Conservation (phyloP, 1,140 invertebrate genomes). For the Paraescarpia echinospica region DNA sequence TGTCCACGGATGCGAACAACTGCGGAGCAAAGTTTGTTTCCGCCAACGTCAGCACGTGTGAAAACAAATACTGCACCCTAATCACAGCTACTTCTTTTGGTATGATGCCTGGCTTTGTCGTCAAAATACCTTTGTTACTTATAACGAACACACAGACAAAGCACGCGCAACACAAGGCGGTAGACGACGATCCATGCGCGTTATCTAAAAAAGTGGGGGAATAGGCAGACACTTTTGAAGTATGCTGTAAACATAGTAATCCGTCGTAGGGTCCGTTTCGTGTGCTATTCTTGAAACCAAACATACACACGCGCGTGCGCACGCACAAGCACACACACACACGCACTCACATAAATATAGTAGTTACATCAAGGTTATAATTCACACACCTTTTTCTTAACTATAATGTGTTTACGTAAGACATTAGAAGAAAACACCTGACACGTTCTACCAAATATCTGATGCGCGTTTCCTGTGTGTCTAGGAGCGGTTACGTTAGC, state of each 20-base stretch:
- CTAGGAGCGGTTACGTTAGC: background rate
- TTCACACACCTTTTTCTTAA: too few species aligned
- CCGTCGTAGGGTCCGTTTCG: too few species aligned
- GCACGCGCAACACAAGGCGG: background rate
- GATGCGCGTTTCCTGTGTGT: background rate
- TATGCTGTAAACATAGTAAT: too few species aligned
- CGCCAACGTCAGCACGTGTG: background rate
- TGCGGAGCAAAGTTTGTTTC: background rate
- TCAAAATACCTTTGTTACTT: background rate
- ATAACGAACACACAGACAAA: background rate
- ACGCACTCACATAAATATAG: background rate
- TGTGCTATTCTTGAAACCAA: too few species aligned
- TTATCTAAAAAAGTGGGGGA: too few species aligned
- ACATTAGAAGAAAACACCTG: too few species aligned
- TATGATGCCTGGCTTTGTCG: background rate
- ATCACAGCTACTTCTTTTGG: background rate
- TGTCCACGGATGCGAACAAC: background rate
- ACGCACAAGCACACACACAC: background rate
- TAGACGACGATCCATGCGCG: too few species aligned
- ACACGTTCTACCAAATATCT: too few species aligned
- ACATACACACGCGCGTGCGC: background rate
- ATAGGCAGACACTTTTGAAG: too few species aligned
- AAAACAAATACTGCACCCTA: background rate
- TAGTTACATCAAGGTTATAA: too few species aligned
- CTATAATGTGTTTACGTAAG: too few species aligned